Conservation (phyloP, 2,113 vertebrate genomes). For the Argyrosomus japonicus region DNA sequence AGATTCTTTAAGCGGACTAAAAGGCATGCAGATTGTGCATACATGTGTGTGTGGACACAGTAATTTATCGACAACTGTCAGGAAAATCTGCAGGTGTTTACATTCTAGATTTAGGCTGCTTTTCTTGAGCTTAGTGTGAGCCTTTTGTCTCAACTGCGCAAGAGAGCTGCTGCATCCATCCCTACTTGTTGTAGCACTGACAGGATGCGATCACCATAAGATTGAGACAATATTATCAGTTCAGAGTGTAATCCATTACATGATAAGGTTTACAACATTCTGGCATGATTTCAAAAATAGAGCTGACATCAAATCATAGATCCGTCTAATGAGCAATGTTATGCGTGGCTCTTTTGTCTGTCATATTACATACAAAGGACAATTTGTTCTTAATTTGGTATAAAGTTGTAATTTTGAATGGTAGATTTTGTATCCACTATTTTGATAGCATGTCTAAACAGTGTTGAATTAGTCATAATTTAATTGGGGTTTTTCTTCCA, state of each 20-base stretch:
- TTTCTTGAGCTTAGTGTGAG: constrained; percentile 58
- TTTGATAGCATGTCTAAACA: neutral
- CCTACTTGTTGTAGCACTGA: constrained; percentile 32
- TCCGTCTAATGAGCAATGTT: constrained; percentile 19
- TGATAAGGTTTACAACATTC: constrained; percentile 28
- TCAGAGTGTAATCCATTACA: constrained; percentile 47
- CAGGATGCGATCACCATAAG: constrained; percentile 16
- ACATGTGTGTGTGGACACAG: constrained; percentile 36
- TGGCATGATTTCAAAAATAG: constrained; percentile 29
- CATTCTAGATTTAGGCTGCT: constrained; percentile 71
- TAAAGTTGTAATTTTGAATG: neutral
- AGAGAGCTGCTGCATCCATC: constrained; percentile 54
- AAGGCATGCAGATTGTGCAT: constrained; percentile 70
- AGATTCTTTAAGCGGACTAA: constrained; percentile 73
- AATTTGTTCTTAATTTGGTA: neutral
- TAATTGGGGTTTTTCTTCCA: neutral
- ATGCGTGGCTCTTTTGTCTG: neutral
- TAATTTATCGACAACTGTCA: constrained; percentile 75
- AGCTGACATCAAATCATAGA: constrained; percentile 28
- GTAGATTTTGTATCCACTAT: constrained; percentile 6
- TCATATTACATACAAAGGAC: neutral
- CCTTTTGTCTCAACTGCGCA: constrained; percentile 66
- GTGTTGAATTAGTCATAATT: constrained; percentile 2
- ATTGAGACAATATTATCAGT: constrained; percentile 15
- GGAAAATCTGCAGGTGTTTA: constrained; percentile 73